Evolutionary conservation across 2,888 invertebrate species (phyloP), one percentile per base, ranked within the genome.

Genomic region (Lepidocyrtinus sp.): DNA sequence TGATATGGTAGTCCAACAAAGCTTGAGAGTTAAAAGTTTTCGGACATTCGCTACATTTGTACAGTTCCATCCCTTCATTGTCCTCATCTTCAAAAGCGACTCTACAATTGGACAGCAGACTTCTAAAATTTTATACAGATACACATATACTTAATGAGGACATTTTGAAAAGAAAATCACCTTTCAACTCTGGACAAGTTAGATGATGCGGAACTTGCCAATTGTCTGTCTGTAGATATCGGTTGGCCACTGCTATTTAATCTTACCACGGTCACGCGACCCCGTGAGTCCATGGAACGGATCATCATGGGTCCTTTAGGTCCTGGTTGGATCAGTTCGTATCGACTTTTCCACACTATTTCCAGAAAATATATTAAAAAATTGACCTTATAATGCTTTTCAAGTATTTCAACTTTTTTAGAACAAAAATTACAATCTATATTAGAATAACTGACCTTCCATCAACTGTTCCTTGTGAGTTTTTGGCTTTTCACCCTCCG

Each of bases 341-440:
- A 85, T 1, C 83, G 83, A 21, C 79, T 71, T 36, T 84, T 85
- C 85, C 85, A 85, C 19, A 83, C 85, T 85, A n/a, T n/a, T n/a
- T n/a, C n/a, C n/a, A 61, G 1, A 72, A 72, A 36, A 69, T 36
- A 27, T n/a, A 19, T n/a, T n/a, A n/a, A n/a, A n/a, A n/a, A n/a
- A n/a, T n/a, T n/a, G n/a, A n/a, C n/a, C n/a, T n/a, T n/a, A n/a
- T n/a, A n/a, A n/a, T n/a, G n/a, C n/a, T n/a, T n/a, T n/a, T n/a
- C n/a, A n/a, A n/a, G n/a, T n/a, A n/a, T n/a, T n/a, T n/a, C n/a
- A n/a, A n/a, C n/a, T n/a, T n/a, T n/a, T n/a, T n/a, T n/a, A n/a
- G n/a, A n/a, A n/a, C n/a, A 69, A 17, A 36, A 26, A 62, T 26
- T 26, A 27, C 19, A 61, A 63, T 19, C 15, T 17, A 59, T 2